These are phyloP conservation scores for Oconnorella tubifera DNA, from an alignment of 2,888 invertebrate genomes.

Conservation along the genomic window DNA sequence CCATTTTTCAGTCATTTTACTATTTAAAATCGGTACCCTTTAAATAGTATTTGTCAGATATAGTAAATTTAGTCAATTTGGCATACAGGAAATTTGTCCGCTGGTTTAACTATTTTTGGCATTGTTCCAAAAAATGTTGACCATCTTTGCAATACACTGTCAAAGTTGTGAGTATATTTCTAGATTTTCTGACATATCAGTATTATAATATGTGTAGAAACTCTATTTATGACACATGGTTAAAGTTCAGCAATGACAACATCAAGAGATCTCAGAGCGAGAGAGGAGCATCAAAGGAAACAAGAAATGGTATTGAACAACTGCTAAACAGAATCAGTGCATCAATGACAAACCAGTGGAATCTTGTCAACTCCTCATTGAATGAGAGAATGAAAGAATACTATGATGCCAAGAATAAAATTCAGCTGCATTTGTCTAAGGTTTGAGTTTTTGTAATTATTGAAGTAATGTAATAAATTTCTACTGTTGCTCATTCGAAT, in stretches of 20 bases:
- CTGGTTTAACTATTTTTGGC: no score
- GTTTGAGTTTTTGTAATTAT: slow-evolving; percentile 33
- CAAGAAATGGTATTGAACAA: slow-evolving; percentile 44
- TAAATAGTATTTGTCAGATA: no score
- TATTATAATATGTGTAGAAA: neutral
- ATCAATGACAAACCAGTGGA: slow-evolving; percentile 57
- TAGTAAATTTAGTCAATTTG: no score
- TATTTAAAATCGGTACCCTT: no score
- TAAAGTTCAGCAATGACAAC: slow-evolving; percentile 56
- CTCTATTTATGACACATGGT: slow-evolving; percentile 42
- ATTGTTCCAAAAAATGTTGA: no score
- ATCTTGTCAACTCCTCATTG: slow-evolving; percentile 53
- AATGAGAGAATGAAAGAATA: slow-evolving; percentile 53
- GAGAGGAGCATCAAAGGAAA: slow-evolving; percentile 51
- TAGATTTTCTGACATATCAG: no score
- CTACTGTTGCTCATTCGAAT: no score
- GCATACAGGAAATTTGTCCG: no score
- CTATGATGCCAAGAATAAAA: slow-evolving; percentile 54
- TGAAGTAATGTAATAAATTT: no score
- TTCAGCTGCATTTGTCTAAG: slow-evolving; percentile 55
- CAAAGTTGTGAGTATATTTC: neutral
- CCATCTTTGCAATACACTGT: no score
- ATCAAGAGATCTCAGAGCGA: slow-evolving; percentile 56
- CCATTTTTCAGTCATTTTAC: no score
- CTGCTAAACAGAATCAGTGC: slow-evolving; percentile 52